Evolutionary conservation across 2,797 vertebrate genomes (phyloP), one percentile per base, ranked within the genome.

Genomic region (Anguilla pacifica): DNA sequence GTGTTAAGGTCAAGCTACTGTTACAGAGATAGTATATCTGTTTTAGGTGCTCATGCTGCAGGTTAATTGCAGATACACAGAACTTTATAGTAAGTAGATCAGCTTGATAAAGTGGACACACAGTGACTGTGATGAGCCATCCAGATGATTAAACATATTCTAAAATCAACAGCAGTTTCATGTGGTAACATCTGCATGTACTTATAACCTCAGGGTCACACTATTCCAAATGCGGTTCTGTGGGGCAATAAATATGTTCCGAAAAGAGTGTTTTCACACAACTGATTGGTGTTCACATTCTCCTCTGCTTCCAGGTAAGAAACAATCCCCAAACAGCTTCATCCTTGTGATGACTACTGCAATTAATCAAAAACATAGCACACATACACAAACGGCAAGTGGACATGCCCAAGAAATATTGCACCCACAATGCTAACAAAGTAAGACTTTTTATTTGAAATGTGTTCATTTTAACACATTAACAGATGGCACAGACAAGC

Each of bases 401-500:
- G 28, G 51, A 31, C 15, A 35, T 31, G 61, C 28, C 46, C 43
- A 25, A 82, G 46, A 51, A 49, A 82, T 82, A 10, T 82, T 82
- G 79, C 79, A 82, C 46, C 74, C 90, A 84, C 70, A 89, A 90
- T 88, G 64, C 94, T 96, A 95, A 92, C 94, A 96, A 96, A 97
- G 94, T 96, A 96, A 96, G 94, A 94, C 93, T 95, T 94, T 95
- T 97, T 94, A 91, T 96, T 97, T 96, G 95, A 95, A 96, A 96
- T 94, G 95, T 95, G 91, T 96, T 96, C 93, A 94, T 92, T 96
- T 94, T 95, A 95, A 95, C 95, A 96, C 96, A 97, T 93, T 93
- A 94, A 96, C 93, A 97, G 94, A 95, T 95, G 96, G 96, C 96
- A 96, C 94, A 96, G 96, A 97, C 95, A 95, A 97, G 96, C 96